phyloP scores from a whole-genome alignment of 1,140 invertebrate species.

The Drosophila yakuba region DNA sequence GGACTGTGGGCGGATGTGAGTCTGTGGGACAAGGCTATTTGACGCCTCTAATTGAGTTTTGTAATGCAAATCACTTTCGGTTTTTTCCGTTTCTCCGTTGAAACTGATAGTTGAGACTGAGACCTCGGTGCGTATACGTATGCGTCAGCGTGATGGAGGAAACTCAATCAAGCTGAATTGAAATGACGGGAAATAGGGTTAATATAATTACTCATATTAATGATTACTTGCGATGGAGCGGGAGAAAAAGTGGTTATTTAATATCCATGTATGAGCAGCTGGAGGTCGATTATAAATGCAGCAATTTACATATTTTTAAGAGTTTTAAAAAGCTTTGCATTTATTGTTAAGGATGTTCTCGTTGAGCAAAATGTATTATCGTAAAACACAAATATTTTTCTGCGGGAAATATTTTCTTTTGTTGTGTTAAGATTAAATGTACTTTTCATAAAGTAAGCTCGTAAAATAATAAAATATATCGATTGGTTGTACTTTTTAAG shows the following conservation, averaged over 20 bases:
- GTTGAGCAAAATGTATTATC: no score
- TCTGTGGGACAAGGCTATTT: conserved; percentile 52
- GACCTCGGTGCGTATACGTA: conserved; percentile 35
- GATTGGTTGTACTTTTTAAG: neutral
- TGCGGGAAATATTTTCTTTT: no score
- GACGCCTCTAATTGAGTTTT: conserved; percentile 54
- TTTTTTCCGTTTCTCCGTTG: conserved; percentile 36
- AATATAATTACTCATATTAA: conserved; percentile 26
- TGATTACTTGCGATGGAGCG: conserved; percentile 14
- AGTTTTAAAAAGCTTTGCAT: neutral
- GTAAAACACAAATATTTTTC: no score
- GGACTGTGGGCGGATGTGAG: conserved; percentile 19
- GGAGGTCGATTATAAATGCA: conserved; percentile 11
- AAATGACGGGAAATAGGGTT: conserved; percentile 45
- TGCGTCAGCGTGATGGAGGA: conserved; percentile 32
- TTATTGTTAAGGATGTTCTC: neutral
- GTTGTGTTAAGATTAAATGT: no score
- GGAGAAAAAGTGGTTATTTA: conserved; percentile 7
- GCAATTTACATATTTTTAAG: neutral
- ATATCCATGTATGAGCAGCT: neutral
- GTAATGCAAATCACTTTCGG: conserved; percentile 53
- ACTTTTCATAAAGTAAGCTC: neutral
- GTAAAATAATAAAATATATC: neutral
- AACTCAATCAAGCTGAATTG: conserved; percentile 41
- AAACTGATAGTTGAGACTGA: conserved; percentile 38